phyloP scores from a whole-genome alignment of 2,113 vertebrate genomes.

The Chaenogobius annularis region DNA sequence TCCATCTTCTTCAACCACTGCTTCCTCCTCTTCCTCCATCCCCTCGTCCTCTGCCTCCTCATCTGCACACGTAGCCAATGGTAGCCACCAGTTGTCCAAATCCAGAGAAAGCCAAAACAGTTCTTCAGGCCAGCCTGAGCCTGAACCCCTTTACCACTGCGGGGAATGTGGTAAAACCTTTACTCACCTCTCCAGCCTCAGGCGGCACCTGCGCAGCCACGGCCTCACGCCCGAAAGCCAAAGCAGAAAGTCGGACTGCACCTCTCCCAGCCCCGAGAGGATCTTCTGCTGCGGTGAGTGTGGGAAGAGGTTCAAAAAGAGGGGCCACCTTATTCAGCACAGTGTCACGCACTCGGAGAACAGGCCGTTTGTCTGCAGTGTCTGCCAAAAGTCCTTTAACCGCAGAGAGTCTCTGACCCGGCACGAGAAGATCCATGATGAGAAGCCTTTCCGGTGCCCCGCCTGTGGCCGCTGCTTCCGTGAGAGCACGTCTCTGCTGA shows the following conservation, averaged over 20 bases:
- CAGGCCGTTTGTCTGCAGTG: constrained; percentile 84
- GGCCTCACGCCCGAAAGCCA: constrained; percentile 68
- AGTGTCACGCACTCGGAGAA: constrained; percentile 91
- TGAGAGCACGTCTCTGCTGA: constrained; percentile 86
- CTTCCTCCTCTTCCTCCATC: constrained; percentile 74
- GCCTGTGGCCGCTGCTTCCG: constrained; percentile 89
- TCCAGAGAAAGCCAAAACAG: constrained; percentile 57
- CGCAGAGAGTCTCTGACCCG: constrained; percentile 88
- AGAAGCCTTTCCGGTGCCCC: constrained; percentile 85
- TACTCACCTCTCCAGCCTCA: constrained; percentile 79
- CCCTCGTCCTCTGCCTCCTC: constrained; percentile 74
- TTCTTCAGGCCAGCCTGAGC: constrained; percentile 67
- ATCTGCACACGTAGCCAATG: constrained; percentile 76
- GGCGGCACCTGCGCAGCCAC: constrained; percentile 79
- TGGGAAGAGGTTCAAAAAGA: constrained; percentile 91
- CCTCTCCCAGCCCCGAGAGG: constrained; percentile 78
- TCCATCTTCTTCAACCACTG: constrained; percentile 71
- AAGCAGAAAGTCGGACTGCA: constrained; percentile 64
- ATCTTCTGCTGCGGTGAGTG: constrained; percentile 85
- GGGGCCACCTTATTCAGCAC: constrained; percentile 91
- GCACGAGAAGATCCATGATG: constrained; percentile 90
- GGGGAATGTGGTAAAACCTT: constrained; percentile 82
- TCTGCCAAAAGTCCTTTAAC: constrained; percentile 90
- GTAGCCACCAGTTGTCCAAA: constrained; percentile 73
- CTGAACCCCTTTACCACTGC: constrained; percentile 78